These are phyloP conservation scores for Drosophila limbata DNA, from an alignment of 2,888 invertebrate genomes.

Conservation along the genomic window DNA sequence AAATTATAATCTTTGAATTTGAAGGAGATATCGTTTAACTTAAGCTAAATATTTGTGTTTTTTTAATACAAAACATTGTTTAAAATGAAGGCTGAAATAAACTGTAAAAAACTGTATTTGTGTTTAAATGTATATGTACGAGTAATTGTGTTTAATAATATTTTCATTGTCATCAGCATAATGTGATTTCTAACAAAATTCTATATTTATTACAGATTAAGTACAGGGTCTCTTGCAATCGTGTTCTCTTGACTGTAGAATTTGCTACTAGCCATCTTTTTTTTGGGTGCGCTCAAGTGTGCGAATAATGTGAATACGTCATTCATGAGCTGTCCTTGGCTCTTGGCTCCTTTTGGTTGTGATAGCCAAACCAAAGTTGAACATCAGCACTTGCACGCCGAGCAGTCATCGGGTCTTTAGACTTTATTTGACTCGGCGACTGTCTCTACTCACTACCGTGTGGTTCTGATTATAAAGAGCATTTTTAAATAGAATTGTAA, in stretches of 20 bases:
- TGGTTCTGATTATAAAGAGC: constrained; percentile 37
- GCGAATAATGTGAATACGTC: constrained; percentile 64
- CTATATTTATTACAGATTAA: background rate
- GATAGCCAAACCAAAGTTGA: constrained; percentile 32
- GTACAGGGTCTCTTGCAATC: background rate
- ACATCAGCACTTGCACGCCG: constrained; percentile 35
- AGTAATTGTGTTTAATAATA: too few species aligned
- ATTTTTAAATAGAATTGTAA: constrained; percentile 50
- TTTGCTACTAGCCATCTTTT: background rate
- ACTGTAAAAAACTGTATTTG: too few species aligned
- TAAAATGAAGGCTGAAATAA: too few species aligned
- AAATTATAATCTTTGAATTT: too few species aligned
- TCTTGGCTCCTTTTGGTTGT: constrained; percentile 4
- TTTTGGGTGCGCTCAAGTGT: constrained; percentile 64
- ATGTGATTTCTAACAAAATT: background rate
- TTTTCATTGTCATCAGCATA: too few species aligned
- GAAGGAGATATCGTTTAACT: too few species aligned
- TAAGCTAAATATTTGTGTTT: too few species aligned
- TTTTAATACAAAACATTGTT: too few species aligned
- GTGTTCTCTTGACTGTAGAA: background rate
- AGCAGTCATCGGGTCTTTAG: constrained; percentile 36
- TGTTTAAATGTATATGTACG: too few species aligned
- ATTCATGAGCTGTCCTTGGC: constrained; percentile 49
- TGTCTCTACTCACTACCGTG: background rate
- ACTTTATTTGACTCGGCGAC: constrained; percentile 57